These are phyloP conservation scores for Antheraea assamensis DNA, from an alignment of 2,888 invertebrate species.

Conservation along the genomic window DNA sequence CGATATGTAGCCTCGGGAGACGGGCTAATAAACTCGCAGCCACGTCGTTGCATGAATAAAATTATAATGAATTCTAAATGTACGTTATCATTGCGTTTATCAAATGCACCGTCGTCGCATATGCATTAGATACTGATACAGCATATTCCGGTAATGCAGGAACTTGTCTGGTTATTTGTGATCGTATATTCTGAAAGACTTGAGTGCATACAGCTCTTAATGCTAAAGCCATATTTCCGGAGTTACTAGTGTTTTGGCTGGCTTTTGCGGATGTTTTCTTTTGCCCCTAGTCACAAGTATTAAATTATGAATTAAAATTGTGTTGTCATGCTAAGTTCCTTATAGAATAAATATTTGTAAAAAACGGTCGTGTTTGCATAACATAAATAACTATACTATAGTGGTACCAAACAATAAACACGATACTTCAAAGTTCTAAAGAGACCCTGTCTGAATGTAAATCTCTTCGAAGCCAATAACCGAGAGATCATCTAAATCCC, in stretches of 20 bases:
- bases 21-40: conserved; percentile 55
- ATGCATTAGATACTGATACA: conserved; percentile 54
- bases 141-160: conserved; percentile 32
- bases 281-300: not conserved
- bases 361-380: not conserved
- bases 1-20: conserved; percentile 15
- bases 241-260: not conserved
- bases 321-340: not conserved
- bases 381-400: not conserved
- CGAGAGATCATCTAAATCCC: conserved; percentile 30
- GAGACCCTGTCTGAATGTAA: conserved; percentile 15
- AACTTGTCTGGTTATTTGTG: conserved; percentile 29
- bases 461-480: conserved; percentile 30
- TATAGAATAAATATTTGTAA: not conserved
- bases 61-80: conserved; percentile 71
- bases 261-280: not conserved
- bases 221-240: conserved; percentile 10
- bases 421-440: not conserved
- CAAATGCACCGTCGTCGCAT: conserved; percentile 56
- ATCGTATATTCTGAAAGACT: conserved; percentile 15
- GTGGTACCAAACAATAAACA: not conserved
- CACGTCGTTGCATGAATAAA: conserved; percentile 65
- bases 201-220: conserved; percentile 1
- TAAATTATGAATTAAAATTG: not conserved
- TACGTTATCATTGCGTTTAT: conserved; percentile 58